Base-by-base conservation (phyloP, 2,797 vertebrate species). In the Cyclopterus lumpus region DNA sequence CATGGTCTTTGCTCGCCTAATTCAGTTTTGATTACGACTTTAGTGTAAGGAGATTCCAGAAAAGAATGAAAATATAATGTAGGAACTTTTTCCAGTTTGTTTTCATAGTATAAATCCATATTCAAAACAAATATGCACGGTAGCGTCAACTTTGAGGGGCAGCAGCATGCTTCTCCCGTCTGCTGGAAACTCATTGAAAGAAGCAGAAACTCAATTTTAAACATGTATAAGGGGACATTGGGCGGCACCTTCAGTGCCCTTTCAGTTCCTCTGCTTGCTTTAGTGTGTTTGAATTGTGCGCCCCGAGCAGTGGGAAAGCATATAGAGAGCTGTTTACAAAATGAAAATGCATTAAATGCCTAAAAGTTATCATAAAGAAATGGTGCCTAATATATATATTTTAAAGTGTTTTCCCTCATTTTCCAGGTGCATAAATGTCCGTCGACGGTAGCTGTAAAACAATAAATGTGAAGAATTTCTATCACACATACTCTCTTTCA, bases 21-120 rank as follows among this genome's bases (percentile, higher is more conserved):
- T 75, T 75, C 46, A 67, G 11, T 70, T 77, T 72, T 70, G 28
- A 78, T 80, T 74, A 54, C 24, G 48, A 16, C 44, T 69, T 74
- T 48, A 24, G 62, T 61, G 66, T 40, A 28, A n/a, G 28, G 30
- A 74, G 4, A 40, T 57, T 55, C 59, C 48, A 49, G 16, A 54
- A 34, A 62, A 20, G 34, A 74, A 34, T 60, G 20, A 28, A 65
- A 51, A 16, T 32, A 2, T 15, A 48, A 22, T 46, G 44, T n/a
- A 9, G 18, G 44, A 49, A 49, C 9, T 68, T 68, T 12, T 22
- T 9, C 4, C 61, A 68, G 38, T 58, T 12, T 26, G 15, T 57
- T 70, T 55, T 58, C 20, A 71, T 10, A 1, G 20, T 2, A 30
- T 24, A 60, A 63, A 54, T 9, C 12, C 3, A 49, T n/a, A 15